Conservation (phyloP, 2,888 invertebrate species). For the Meloe dianella region DNA sequence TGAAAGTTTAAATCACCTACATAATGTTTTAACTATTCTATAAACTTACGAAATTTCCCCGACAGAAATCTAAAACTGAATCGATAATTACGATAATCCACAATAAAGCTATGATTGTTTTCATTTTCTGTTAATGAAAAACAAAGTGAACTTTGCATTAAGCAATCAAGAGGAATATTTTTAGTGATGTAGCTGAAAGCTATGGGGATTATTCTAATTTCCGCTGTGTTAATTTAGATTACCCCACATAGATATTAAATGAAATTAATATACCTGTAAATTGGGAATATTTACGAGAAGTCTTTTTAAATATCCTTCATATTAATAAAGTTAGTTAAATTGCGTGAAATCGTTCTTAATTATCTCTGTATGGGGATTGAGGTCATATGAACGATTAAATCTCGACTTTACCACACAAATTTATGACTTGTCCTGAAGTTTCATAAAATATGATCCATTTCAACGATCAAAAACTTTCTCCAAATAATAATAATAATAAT, state of each 20-base stretch:
- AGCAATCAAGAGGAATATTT: neutral
- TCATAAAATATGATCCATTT: neutral
- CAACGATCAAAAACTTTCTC: neutral
- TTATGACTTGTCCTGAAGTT: neutral
- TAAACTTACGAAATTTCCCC: neutral
- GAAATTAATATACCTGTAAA: neutral
- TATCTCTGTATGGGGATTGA: neutral
- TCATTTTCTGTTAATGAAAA: neutral
- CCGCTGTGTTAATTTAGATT: neutral
- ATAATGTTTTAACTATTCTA: neutral
- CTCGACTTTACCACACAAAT: neutral
- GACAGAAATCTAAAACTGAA: neutral
- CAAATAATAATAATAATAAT: no score
- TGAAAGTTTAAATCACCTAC: slow-evolving; percentile 5
- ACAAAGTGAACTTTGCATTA: neutral
- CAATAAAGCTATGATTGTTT: neutral
- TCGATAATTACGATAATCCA: neutral
- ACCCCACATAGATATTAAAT: neutral
- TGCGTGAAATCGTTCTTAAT: neutral
- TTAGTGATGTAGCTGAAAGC: neutral
- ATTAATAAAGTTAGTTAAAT: neutral
- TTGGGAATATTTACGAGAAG: neutral
- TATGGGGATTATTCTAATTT: neutral
- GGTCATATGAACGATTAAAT: neutral
- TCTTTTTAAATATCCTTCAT: neutral